Percentiles rank a stretch among this genome's conserved stretches.
phyloP scores from a whole-genome alignment of 2,888 invertebrate species.

The Tethea ocularis region DNA sequence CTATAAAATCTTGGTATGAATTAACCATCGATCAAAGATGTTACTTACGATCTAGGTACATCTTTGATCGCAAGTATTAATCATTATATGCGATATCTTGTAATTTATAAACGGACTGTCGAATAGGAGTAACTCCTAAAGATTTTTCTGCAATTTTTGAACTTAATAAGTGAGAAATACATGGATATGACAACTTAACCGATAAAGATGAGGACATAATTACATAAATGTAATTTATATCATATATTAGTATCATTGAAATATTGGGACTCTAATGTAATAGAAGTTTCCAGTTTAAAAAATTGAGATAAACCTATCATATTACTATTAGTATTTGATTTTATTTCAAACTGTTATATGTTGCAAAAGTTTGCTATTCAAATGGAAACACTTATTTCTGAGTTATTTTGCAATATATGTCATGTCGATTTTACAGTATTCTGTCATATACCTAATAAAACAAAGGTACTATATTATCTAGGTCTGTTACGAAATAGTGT shows the following conservation, averaged over 20 bases:
- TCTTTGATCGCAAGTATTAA: not conserved
- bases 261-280: not conserved
- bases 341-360: no score
- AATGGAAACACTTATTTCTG: no score
- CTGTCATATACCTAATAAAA: no score
- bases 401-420: no score
- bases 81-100: not conserved
- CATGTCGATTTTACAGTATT: no score
- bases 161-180: not conserved
- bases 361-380: no score
- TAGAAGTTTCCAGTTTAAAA: not conserved
- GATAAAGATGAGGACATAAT: not conserved
- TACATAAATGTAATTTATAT: not conserved
- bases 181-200: not conserved
- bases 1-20: no score
- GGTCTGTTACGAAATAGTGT: no score
- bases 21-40: not conserved
- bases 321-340: no score
- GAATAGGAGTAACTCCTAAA: no score
- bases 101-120: not conserved
- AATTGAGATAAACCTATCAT: no score
- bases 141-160: not conserved
- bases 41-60: not conserved
- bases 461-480: no score
- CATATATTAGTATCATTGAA: not conserved